Evolutionary conservation across 2,113 vertebrate genomes (phyloP).

Genomic region (Aleadryas rufinucha): DNA sequence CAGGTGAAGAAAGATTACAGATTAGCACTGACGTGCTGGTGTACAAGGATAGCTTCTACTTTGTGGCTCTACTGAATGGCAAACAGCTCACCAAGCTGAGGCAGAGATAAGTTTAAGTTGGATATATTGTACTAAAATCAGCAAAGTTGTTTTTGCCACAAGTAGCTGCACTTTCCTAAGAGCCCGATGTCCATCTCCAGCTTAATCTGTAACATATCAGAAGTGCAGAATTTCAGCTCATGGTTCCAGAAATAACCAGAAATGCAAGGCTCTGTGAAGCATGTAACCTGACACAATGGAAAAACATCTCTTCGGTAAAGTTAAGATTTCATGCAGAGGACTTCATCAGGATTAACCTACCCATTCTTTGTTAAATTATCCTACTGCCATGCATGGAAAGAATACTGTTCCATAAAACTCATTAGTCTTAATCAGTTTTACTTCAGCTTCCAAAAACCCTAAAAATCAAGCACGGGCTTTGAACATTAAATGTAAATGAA

Average conservation of each 20-base stretch:
- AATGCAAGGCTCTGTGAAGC: background rate
- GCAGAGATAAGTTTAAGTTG: background rate
- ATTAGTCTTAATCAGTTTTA: background rate
- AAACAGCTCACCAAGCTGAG: background rate
- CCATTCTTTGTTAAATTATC: background rate
- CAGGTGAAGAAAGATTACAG: background rate
- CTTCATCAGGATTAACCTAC: background rate
- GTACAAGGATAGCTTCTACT: background rate
- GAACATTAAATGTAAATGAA: background rate
- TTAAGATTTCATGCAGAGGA: background rate
- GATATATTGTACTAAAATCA: background rate
- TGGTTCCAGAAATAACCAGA: background rate
- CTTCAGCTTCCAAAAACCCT: background rate
- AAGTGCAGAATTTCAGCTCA: background rate
- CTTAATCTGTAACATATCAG: background rate
- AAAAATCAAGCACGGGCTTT: background rate
- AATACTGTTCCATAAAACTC: background rate
- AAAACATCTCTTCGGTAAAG: background rate
- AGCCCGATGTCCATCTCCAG: background rate
- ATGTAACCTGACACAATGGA: background rate
- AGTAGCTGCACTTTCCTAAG: background rate
- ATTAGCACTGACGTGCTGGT: background rate
- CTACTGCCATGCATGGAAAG: background rate
- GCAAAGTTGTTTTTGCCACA: background rate
- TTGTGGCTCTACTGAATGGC: background rate